Evolutionary conservation across 2,113 vertebrate genomes (phyloP).

Genomic region (Grus americana): DNA sequence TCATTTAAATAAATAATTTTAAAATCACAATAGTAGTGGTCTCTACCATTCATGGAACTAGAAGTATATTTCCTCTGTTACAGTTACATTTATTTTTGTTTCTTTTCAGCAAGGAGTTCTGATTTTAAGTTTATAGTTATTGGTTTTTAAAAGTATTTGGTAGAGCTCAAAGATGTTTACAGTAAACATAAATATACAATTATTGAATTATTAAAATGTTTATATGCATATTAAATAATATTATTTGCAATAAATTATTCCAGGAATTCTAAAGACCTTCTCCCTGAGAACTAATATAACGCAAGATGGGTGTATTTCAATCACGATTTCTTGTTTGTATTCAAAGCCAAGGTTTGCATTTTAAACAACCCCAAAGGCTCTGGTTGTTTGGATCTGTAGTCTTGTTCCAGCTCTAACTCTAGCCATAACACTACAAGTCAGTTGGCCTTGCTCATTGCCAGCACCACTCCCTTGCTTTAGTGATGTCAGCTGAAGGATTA

Average conservation of each 20-base stretch:
- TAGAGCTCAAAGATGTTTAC: not conserved
- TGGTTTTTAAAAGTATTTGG: not conserved
- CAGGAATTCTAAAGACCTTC: not conserved
- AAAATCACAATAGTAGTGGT: not conserved
- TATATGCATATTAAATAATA: not conserved
- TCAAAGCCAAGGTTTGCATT: not conserved
- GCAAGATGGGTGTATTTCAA: not conserved
- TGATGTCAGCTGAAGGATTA: not conserved
- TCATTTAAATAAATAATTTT: not conserved
- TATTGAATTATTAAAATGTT: not conserved
- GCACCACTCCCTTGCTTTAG: not conserved
- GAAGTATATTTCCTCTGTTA: not conserved
- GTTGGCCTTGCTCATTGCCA: not conserved
- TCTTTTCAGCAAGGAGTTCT: not conserved
- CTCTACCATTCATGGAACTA: not conserved
- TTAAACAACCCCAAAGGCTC: not conserved
- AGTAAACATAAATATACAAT: not conserved
- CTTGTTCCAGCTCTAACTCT: not conserved
- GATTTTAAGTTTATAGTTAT: not conserved
- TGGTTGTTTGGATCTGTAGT: not conserved
- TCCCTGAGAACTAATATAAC: not conserved
- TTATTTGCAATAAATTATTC: not conserved
- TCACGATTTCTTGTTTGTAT: not conserved
- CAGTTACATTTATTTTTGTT: not conserved
- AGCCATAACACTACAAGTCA: not conserved